Conservation (phyloP, 2,113 vertebrate species). For the Tupaia chinensis region DNA sequence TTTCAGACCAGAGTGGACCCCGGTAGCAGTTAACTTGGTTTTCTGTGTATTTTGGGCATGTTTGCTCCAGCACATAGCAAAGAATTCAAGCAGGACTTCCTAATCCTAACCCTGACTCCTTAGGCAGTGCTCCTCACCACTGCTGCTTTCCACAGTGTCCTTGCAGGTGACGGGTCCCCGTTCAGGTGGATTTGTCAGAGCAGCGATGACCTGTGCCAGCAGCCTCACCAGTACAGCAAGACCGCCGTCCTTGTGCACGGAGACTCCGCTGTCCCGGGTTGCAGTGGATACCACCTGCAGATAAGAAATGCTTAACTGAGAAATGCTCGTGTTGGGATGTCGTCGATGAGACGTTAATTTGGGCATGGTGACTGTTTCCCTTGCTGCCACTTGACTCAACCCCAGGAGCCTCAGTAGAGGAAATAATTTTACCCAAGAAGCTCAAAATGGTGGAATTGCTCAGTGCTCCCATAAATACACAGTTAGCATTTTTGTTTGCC, state of each 20-base stretch:
- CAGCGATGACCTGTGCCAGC: background rate
- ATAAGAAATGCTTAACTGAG: slow-evolving; percentile 81
- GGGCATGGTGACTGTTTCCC: slow-evolving; percentile 76
- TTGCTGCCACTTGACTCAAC: slow-evolving; percentile 73
- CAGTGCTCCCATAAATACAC: slow-evolving; percentile 52
- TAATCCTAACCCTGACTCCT: background rate
- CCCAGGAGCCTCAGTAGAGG: slow-evolving; percentile 74
- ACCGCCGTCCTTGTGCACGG: background rate
- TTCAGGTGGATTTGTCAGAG: background rate
- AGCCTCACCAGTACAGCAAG: background rate
- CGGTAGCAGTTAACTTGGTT: background rate
- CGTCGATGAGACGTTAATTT: slow-evolving; percentile 76
- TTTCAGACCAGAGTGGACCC: too few relatives aligned
- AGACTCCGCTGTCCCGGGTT: slow-evolving; percentile 17
- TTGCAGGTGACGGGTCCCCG: slow-evolving; percentile 36
- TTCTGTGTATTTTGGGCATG: background rate
- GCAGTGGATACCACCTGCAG: slow-evolving; percentile 72
- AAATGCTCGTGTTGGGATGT: slow-evolving; percentile 75
- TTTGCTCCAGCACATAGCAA: background rate
- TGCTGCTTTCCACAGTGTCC: background rate
- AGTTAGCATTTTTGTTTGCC: slow-evolving; percentile 52
- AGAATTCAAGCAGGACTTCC: background rate
- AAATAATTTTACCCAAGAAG: slow-evolving; percentile 65
- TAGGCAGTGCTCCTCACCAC: background rate
- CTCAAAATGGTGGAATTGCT: slow-evolving; percentile 69